phyloP scores from a whole-genome alignment of 2,113 vertebrate genomes.

The Cavia porcellus region DNA sequence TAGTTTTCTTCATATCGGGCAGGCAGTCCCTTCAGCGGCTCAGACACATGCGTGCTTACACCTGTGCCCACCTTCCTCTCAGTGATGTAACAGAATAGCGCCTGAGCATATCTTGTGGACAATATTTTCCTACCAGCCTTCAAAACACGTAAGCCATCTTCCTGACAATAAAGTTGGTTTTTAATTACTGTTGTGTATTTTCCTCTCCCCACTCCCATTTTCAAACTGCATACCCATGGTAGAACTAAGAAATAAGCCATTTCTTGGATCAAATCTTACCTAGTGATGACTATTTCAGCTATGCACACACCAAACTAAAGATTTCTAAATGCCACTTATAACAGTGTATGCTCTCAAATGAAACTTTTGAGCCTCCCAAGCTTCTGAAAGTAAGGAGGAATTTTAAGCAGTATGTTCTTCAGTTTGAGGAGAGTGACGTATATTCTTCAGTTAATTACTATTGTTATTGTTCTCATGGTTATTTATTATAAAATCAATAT shows the following conservation, averaged over 20 bases:
- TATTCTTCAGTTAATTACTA: neutral
- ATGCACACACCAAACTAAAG: conserved; percentile 9
- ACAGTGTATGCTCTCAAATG: neutral
- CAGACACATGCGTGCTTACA: neutral
- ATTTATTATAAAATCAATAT: conserved; percentile 9
- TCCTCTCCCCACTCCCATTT: neutral
- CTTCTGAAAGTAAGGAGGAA: neutral
- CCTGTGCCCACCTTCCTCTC: neutral
- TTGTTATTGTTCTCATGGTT: neutral
- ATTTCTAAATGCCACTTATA: conserved; percentile 15
- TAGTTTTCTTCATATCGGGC: neutral
- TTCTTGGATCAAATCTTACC: neutral
- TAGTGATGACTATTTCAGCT: neutral
- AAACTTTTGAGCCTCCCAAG: neutral
- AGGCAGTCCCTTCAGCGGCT: neutral
- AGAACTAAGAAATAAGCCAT: conserved; percentile 53
- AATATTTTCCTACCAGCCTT: neutral
- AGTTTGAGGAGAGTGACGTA: neutral
- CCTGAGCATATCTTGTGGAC: neutral
- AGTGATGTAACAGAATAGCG: neutral
- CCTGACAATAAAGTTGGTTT: neutral
- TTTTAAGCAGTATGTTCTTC: neutral
- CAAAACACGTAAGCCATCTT: neutral
- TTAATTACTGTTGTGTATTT: neutral
- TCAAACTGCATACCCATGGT: neutral